Conservation (phyloP, 2,888 invertebrate species). For the Eupithecia inturbata region DNA sequence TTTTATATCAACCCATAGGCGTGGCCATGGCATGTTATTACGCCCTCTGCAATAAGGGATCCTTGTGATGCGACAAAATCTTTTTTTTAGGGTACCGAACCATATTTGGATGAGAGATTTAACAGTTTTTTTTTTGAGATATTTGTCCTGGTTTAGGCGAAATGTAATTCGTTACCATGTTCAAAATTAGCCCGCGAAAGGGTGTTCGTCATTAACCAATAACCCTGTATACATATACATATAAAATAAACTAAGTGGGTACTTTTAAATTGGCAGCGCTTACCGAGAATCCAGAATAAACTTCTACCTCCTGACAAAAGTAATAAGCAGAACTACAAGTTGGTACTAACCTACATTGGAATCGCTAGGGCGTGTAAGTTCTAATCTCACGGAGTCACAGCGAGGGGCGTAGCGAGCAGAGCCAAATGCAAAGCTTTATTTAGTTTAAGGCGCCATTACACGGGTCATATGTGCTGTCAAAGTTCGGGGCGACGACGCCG, state of each 20-base stretch:
- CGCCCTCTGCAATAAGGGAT: too few species aligned
- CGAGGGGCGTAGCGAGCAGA: constrained; percentile 66
- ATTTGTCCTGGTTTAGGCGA: too few species aligned
- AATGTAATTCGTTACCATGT: too few species aligned
- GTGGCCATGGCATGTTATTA: too few species aligned
- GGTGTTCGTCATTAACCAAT: too few species aligned
- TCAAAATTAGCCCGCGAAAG: too few species aligned
- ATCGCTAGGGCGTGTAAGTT: constrained; percentile 52
- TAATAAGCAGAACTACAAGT: constrained; percentile 41
- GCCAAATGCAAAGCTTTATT: constrained; percentile 81
- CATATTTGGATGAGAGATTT: too few species aligned
- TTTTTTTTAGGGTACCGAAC: too few species aligned
- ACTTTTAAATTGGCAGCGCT: constrained; percentile 32
- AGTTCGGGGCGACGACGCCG: constrained; percentile 61
- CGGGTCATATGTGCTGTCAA: constrained; percentile 84
- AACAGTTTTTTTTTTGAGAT: too few species aligned
- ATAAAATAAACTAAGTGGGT: not conserved
- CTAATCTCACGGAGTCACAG: constrained; percentile 74
- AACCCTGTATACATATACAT: too few species aligned
- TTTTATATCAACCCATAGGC: too few species aligned
- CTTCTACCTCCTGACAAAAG: constrained; percentile 43
- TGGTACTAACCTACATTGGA: constrained; percentile 28
- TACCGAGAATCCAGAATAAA: constrained; percentile 37
- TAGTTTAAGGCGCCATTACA: constrained; percentile 82
- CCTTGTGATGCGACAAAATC: too few species aligned